Evolutionary conservation across 2,113 vertebrate genomes (phyloP).

Genomic region (Proteles cristata): DNA sequence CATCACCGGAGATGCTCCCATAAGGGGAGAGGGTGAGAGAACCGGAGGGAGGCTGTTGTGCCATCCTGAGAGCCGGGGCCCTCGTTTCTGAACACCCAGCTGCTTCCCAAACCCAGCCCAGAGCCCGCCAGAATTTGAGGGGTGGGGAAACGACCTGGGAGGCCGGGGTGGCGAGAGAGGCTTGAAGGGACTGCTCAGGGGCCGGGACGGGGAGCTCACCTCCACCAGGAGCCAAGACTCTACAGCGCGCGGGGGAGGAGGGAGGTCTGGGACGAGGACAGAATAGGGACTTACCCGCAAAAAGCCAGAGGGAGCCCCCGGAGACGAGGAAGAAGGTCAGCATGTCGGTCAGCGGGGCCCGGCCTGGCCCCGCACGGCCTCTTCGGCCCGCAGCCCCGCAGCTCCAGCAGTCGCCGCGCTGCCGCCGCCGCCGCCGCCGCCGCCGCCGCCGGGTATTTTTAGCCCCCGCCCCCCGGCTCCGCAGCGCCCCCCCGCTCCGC

Average conservation of each 20-base stretch:
- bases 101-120: background rate
- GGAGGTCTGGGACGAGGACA: background rate
- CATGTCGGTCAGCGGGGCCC: conserved; percentile 82
- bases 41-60: background rate
- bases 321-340: conserved; percentile 87
- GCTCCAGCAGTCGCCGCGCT: conserved; percentile 32
- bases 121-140: background rate
- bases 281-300: conserved; percentile 84
- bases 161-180: background rate
- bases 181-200: background rate
- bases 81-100: background rate
- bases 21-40: background rate
- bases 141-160: background rate
- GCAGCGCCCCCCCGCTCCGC: conserved; percentile 58
- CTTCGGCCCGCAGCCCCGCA: background rate
- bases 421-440: conserved; percentile 10
- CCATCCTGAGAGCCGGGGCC: background rate
- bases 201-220: background rate
- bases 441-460: conserved; percentile 75
- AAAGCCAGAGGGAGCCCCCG: conserved; percentile 86
- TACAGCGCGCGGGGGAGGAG: background rate
- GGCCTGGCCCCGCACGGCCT: conserved; percentile 64
- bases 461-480: conserved; percentile 74
- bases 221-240: background rate
- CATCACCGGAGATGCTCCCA: background rate